Evolutionary conservation across 2,888 invertebrate species (phyloP).

Genomic region (Lysandra bellargus): DNA sequence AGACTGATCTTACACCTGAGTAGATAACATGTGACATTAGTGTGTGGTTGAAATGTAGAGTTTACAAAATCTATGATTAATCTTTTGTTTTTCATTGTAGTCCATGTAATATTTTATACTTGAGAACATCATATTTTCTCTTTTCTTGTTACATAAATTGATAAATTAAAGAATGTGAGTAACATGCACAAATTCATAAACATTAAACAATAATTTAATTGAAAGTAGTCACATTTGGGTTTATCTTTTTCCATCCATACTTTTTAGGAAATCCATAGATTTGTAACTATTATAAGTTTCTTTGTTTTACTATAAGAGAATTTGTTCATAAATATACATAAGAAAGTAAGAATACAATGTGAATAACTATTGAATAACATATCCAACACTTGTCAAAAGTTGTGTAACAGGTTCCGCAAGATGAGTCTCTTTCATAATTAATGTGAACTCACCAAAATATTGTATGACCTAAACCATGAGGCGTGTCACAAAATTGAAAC

Average conservation of each 20-base stretch:
- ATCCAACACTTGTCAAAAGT: not conserved
- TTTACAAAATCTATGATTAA: too few relatives aligned
- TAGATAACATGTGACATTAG: not conserved
- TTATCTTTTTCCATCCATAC: too few relatives aligned
- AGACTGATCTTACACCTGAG: not conserved
- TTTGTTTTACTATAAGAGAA: not conserved
- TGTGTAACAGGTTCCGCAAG: not conserved
- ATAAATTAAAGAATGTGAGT: not conserved
- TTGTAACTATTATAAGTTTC: not conserved
- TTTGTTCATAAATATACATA: not conserved
- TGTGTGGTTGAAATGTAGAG: not conserved
- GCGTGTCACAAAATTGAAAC: not conserved
- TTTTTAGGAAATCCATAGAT: not conserved
- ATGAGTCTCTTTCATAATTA: not conserved
- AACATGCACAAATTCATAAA: not conserved
- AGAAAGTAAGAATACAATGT: not conserved
- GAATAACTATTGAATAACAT: not conserved
- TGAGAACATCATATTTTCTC: not conserved
- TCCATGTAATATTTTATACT: too few relatives aligned
- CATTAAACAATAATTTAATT: not conserved
- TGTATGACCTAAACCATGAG: not conserved
- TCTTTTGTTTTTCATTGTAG: too few relatives aligned
- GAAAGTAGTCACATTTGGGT: too few relatives aligned
- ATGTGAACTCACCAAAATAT: not conserved
- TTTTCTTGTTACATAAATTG: not conserved